Base-by-base conservation (phyloP, 2,113 vertebrate species). In the Antidorcas marsupialis region DNA sequence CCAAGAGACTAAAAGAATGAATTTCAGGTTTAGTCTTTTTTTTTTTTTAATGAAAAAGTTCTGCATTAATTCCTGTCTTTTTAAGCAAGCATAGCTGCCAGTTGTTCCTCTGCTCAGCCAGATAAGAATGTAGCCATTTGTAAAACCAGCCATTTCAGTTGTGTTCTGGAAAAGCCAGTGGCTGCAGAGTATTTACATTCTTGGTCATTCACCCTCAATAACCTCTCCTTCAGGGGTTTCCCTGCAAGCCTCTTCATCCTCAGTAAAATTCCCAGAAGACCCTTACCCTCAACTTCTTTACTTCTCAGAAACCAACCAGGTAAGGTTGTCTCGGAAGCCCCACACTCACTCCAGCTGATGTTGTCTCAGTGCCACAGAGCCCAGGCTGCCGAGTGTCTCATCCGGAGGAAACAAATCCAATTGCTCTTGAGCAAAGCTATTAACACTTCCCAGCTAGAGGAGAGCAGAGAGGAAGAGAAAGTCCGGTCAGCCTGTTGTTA, bases 391-490 rank as follows among this genome's bases (percentile, higher is more conserved):
- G 59, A n/a, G 82, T 1, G 88, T 74, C 95, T 92, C 59, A 8
- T 71, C 74, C 0, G n/a, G 79, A 39, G 86, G 91, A 36, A 5
- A 64, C 0, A 60, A 91, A 23, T 64, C 83, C 57, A 74, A 23
- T 8, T 10, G 47, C 2, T 98, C 87, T 94, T 16, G 17, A 95
- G 78, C 96, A 98, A 98, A 95, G 97, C 88, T 57, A 47, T 50
- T 67, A 25, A 78, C 33, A 30, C 92, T 98, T 98, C 98, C 97
- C 36, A 7, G 64, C 78, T 33, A n/a, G 91, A 93, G 95, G 96
- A 89, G 96, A 96, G 89, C 62, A 87, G 67, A 95, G 57, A 78
- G 28, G 71, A 60, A 60, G 84, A 81, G 86, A 36, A 89, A 67
- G 64, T 28, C 19, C 53, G 91, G 86, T 4, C 52, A 5, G 60